Conservation (phyloP, 1,140 invertebrate species). For the Ceratina australensis region DNA sequence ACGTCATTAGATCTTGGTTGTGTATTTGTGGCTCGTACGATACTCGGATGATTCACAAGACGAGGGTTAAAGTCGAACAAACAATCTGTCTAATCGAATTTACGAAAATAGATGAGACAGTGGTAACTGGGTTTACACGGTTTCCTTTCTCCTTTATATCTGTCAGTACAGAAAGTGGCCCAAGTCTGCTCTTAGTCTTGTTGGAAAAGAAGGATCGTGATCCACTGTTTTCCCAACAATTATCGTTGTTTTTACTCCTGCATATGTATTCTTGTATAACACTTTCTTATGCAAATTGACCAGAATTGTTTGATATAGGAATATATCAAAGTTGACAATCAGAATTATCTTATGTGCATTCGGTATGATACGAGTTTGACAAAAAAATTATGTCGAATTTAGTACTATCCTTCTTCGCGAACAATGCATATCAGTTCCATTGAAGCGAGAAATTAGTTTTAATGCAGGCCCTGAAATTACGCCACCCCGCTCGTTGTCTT, state of each 20-base stretch:
- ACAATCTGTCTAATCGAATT: constrained; percentile 11
- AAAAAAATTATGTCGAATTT: not conserved
- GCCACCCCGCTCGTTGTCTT: constrained; percentile 18
- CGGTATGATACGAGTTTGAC: not conserved
- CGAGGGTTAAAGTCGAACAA: not conserved
- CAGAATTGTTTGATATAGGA: too few relatives aligned
- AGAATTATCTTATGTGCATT: too few relatives aligned
- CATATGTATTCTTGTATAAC: too few relatives aligned
- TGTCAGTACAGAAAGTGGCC: too few relatives aligned
- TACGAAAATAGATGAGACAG: constrained; percentile 6
- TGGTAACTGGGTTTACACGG: not conserved
- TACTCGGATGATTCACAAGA: not conserved
- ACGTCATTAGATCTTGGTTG: too few relatives aligned
- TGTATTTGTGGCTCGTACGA: too few relatives aligned
- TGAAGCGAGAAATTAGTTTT: constrained; percentile 51
- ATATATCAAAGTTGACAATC: too few relatives aligned
- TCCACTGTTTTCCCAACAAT: too few relatives aligned
- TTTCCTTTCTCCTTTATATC: not conserved
- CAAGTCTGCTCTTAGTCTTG: too few relatives aligned
- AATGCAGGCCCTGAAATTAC: constrained; percentile 53
- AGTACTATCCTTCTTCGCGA: not conserved
- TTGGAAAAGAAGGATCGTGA: too few relatives aligned
- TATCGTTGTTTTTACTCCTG: too few relatives aligned
- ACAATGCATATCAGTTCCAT: constrained; percentile 22
- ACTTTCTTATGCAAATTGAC: too few relatives aligned